These are phyloP conservation scores for Phataginus tetradactyla DNA, from an alignment of 2,797 vertebrate species.

Conservation along the genomic window DNA sequence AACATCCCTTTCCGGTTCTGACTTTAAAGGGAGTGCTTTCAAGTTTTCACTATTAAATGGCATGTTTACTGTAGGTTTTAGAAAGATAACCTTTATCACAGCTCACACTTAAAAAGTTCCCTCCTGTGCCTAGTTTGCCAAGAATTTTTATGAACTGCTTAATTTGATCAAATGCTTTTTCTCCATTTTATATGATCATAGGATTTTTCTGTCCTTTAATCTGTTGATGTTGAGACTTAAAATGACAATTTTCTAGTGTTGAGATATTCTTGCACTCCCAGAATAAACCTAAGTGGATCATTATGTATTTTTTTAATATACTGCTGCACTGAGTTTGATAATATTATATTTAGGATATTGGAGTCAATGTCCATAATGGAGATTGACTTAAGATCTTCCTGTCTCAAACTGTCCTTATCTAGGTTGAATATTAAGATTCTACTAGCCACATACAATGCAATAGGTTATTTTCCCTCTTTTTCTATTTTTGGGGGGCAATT, in stretches of 20 bases:
- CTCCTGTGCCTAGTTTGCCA: neutral
- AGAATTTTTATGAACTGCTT: neutral
- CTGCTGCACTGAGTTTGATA: neutral
- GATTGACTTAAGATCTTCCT: neutral
- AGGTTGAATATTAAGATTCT: neutral
- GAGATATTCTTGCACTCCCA: neutral
- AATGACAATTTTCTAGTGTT: neutral
- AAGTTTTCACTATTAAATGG: neutral
- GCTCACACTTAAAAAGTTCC: neutral
- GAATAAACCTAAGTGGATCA: neutral
- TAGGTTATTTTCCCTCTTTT: neutral
- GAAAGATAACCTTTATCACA: neutral
- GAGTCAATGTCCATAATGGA: neutral
- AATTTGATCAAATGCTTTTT: constrained; percentile 20
- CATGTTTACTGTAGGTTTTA: neutral
- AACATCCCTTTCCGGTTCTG: neutral
- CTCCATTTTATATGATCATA: neutral
- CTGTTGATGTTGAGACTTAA: neutral
- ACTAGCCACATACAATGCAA: neutral
- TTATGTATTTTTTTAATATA: neutral
- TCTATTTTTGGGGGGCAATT: neutral
- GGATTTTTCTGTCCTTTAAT: neutral
- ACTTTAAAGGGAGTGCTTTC: neutral
- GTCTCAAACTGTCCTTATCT: neutral
- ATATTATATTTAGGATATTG: neutral